Conservation (phyloP, 2,888 invertebrate species). For the Plagodis dolabraria region DNA sequence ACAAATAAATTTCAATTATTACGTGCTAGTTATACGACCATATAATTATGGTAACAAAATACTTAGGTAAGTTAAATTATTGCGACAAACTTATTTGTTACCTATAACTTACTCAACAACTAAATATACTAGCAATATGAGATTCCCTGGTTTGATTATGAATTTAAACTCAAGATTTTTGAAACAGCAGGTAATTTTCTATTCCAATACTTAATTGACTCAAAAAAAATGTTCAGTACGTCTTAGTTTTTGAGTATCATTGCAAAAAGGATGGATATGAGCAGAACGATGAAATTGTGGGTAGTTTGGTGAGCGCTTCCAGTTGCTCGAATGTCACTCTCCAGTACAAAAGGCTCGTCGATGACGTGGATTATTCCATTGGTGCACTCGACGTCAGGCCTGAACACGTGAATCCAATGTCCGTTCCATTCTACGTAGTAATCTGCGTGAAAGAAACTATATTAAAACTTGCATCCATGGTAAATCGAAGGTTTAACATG, state of each 20-base stretch:
- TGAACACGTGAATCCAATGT: slow-evolving; percentile 92
- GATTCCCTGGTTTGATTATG: neutral
- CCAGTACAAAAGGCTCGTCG: slow-evolving; percentile 93
- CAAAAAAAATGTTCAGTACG: slow-evolving; percentile 32
- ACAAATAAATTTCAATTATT: neutral
- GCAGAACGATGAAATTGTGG: slow-evolving; percentile 51
- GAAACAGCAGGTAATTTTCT: no score
- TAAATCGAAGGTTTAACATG: no score
- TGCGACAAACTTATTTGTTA: neutral
- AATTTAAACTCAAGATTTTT: neutral
- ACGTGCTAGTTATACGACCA: neutral
- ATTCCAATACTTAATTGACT: neutral
- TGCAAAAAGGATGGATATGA: slow-evolving; percentile 59
- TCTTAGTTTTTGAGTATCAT: slow-evolving; percentile 63
- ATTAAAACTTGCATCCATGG: slow-evolving; percentile 1
- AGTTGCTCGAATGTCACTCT: slow-evolving; percentile 92
- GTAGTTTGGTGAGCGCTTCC: slow-evolving; percentile 66
- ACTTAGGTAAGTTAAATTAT: slow-evolving; percentile 9
- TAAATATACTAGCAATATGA: neutral
- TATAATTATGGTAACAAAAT: slow-evolving; percentile 18
- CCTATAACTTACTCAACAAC: slow-evolving; percentile 10
- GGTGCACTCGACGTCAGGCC: slow-evolving; percentile 97
- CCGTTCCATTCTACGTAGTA: slow-evolving; percentile 94
- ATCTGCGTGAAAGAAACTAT: slow-evolving; percentile 76
- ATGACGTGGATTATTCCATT: slow-evolving; percentile 98